Evolutionary conservation across 92 coral and sea anemone genomes (phyloP), one percentile per base, ranked within the genome.

Genomic region (Blastomussa wellsi): DNA sequence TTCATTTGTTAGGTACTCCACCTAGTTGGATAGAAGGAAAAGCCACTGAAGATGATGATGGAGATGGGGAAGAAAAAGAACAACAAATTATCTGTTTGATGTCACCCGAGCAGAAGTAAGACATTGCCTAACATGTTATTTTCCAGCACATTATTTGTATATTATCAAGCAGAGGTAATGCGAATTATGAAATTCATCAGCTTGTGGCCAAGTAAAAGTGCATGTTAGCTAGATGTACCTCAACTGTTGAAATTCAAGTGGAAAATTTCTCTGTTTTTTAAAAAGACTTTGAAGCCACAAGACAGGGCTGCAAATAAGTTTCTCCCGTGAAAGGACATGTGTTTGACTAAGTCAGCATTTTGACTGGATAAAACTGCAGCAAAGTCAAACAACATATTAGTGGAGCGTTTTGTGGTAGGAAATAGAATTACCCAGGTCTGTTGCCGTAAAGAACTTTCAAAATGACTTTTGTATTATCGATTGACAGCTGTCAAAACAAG

Each of bases 91-190:
- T 95, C 87, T 95, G 98, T 78, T 64, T 95, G 92, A 97, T 95
- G 33, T 94, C 98, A 64, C 98, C 98, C 42, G 95, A 94, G 31
- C 98, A 94, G 83, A 91, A 88, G 98, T 95, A 87, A 64, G 92
- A 70, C 10, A 36, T 3, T 35, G 48, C 35, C 4, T 17, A 8
- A 28, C 5, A 60, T 26, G 1, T 8, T 7, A 28, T 28, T 62
- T 62, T 35, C 11, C 68, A 10, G 2, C 35, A 62, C 33, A 62
- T 9, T 9, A 62, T 62, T 10, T 26, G 2, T 62, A 62, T 9
- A 5, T n/a, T 60, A 15, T 60, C 67, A 59, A 0, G 3, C 67
- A 60, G 67, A 26, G 16, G 12, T 24, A 12, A 24, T n/a, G 57
- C 14, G 57, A 51, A 51, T 51, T 14, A 0, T 14, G 57, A 51